Evolutionary conservation across 2,888 invertebrate species (phyloP).

Genomic region (Adineta ricciae): DNA sequence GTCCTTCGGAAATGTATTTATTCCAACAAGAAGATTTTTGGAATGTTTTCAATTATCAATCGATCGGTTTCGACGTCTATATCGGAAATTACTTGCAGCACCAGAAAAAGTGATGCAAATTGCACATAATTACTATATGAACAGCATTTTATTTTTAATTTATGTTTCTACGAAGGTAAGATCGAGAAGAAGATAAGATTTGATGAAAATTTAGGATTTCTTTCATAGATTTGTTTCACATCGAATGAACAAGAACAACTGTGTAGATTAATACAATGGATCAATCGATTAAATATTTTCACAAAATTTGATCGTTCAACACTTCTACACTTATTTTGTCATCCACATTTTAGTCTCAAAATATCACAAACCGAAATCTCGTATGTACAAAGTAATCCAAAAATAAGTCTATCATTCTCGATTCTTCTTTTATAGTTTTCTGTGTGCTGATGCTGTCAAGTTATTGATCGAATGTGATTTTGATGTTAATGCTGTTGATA

Average conservation of each 20-base stretch:
- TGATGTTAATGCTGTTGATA: not conserved
- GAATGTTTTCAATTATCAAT: not conserved
- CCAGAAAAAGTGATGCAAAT: too few relatives aligned
- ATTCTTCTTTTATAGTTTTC: not conserved
- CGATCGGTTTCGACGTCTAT: not conserved
- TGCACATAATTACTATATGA: not conserved
- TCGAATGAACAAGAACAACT: not conserved
- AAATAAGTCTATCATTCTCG: too few relatives aligned
- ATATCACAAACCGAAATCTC: not conserved
- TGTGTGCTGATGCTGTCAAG: not conserved
- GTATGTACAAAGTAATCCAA: not conserved
- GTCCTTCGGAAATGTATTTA: not conserved
- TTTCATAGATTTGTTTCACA: not conserved
- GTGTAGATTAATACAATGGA: not conserved
- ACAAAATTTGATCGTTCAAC: not conserved
- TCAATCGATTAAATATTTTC: not conserved
- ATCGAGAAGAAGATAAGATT: not conserved
- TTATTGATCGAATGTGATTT: not conserved
- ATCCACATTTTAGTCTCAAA: not conserved
- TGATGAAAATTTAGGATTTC: not conserved
- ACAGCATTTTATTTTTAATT: not conserved
- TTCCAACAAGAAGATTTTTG: not conserved
- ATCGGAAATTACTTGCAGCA: not conserved
- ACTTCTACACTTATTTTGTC: not conserved
- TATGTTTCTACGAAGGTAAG: not conserved